Percentiles rank a stretch among this genome's conserved stretches.
These are phyloP conservation scores for Agonopterix heracliana DNA, from an alignment of 2,888 invertebrate species.

Conservation along the genomic window DNA sequence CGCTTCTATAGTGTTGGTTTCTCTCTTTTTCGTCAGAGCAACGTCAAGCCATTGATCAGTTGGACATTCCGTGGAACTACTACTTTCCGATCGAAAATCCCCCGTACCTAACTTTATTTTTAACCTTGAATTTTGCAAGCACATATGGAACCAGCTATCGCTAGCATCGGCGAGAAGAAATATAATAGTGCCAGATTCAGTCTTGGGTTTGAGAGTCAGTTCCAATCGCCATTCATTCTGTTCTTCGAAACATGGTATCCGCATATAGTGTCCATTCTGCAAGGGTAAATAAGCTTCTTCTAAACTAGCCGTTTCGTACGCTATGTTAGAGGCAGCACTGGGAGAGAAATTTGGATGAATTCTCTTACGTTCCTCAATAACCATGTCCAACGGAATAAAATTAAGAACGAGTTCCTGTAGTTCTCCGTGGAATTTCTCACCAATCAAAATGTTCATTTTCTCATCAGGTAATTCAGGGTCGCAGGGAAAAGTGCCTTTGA, in stretches of 20 bases:
- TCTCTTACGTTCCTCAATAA: conserved; percentile 26
- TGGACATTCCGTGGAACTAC: conserved; percentile 46
- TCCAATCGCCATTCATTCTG: conserved; percentile 54
- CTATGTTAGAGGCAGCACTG: conserved; percentile 46
- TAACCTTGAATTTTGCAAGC: conserved; percentile 52
- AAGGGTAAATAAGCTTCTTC: conserved; percentile 55
- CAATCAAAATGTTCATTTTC: conserved; percentile 49
- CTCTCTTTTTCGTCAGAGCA: conserved; percentile 40
- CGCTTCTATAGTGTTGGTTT: conserved; percentile 53
- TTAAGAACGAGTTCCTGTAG: conserved; percentile 65
- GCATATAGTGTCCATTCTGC: conserved; percentile 47
- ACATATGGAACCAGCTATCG: conserved; percentile 45
- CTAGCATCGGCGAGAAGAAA: conserved; percentile 37
- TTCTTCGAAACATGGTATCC: conserved; percentile 52
- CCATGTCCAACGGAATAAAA: conserved; percentile 53
- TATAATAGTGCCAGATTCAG: conserved; percentile 48
- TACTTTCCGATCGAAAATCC: conserved; percentile 42
- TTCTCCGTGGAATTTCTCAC: conserved; percentile 62
- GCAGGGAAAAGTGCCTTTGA: conserved; percentile 50
- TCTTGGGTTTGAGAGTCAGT: conserved; percentile 51
- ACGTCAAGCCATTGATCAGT: conserved; percentile 61
- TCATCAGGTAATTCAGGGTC: conserved; percentile 54
- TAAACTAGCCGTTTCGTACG: conserved; percentile 48
- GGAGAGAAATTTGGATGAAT: conserved; percentile 35
- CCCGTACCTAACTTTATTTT: conserved; percentile 46